These are phyloP conservation scores for Coelopa frigida DNA, from an alignment of 1,140 invertebrate species.

Conservation along the genomic window DNA sequence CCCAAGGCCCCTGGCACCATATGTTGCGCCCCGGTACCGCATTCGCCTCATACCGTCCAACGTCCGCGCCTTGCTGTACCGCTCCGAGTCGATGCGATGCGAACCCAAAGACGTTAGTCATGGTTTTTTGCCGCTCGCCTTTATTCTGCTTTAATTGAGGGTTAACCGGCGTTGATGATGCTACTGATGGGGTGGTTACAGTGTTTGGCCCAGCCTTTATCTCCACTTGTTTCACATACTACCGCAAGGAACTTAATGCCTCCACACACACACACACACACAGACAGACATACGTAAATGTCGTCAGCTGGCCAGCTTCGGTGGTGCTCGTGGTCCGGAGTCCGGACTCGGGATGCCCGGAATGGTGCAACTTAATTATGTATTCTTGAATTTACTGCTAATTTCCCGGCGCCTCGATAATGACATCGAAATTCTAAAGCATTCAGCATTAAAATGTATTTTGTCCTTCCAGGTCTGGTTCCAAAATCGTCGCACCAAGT, in stretches of 20 bases:
- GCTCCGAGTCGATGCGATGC: no score
- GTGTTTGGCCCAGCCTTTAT: neutral
- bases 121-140: constrained; percentile 31
- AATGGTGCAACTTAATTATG: no score
- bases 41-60: no score
- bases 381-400: no score
- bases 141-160: constrained; percentile 46
- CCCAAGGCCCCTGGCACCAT: constrained; percentile 1
- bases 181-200: constrained; percentile 17
- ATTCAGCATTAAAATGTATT: no score
- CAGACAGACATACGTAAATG: neutral
- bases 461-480: constrained; percentile 90
- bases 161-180: constrained; percentile 45
- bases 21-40: no score
- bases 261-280: constrained; percentile 22
- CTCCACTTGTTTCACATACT: constrained; percentile 6
- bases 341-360: constrained; percentile 4
- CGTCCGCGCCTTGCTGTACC: no score
- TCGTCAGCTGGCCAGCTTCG: neutral
- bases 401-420: no score
- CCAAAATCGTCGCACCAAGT: constrained; percentile 98
- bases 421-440: no score
- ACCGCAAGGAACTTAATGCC: constrained; percentile 34
- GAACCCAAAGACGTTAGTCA: constrained; percentile 42
- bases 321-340: no score